A percentile compares a stretch with the other conserved stretches of the same genome.
Conservation (phyloP, 2,797 vertebrate species). For the Gastrophryne carolinensis region DNA sequence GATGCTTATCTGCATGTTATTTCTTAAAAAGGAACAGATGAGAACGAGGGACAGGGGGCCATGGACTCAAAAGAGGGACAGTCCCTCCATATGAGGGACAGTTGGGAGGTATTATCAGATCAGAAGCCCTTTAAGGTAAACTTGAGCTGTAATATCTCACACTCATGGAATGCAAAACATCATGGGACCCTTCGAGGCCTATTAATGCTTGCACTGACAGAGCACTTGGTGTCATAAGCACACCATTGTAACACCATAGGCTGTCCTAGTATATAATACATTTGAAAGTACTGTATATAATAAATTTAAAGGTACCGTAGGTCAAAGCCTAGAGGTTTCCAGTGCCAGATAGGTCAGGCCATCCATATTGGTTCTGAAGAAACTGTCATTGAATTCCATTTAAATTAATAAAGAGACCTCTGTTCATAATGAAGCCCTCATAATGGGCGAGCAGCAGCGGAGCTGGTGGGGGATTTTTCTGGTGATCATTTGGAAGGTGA, state of each 20-base stretch:
- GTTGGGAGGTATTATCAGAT: too few species aligned
- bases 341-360: neutral
- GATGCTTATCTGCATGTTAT: too few species aligned
- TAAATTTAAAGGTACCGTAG: neutral
- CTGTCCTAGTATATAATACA: neutral
- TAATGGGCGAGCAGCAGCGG: neutral
- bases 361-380: neutral
- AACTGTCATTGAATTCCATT: neutral
- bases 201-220: neutral
- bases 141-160: too few species aligned
- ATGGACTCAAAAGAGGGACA: too few species aligned
- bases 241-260: neutral
- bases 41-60: too few species aligned
- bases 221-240: neutral
- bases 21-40: too few species aligned
- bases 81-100: too few species aligned
- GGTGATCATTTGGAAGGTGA: neutral
- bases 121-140: too few species aligned
- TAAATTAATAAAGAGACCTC: neutral
- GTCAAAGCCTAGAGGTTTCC: neutral
- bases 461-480: neutral
- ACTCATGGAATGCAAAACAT: too few species aligned
- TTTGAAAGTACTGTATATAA: neutral
- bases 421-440: neutral
- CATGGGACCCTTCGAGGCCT: too few species aligned